Base-by-base conservation (phyloP, 2,888 invertebrate species). In the Halictus ligatus region DNA sequence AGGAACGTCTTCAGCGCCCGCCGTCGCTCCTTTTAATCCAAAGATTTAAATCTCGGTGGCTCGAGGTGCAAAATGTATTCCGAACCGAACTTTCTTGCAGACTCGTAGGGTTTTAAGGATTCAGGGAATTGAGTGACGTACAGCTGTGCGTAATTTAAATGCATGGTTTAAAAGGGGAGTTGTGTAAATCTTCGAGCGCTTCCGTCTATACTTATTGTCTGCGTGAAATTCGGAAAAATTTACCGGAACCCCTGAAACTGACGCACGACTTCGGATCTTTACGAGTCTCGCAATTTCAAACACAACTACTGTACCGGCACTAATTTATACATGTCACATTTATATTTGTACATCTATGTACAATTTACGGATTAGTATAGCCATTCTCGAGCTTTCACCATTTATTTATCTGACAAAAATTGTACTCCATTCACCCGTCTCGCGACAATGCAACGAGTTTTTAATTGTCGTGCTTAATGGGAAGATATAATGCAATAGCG, bases 11-110 rank as follows among this genome's bases (percentile, higher is more conserved):
- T 69, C 80, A 29, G 25, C 69, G 18, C 67, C 72, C 78, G 75
- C 75, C 48, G 78, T 71, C 76, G 81, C 58, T 82, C 81, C 85
- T 82, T 86, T 71, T 86, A 86, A 86, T 85, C 76, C 81, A 60
- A 79, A 81, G 85, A 79, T 85, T 79, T 86, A 85, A 74, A 80
- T 80, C 79, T 82, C 79, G 13, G 15, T 48, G 7, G 50, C 75
- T 8, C 43, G 29, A 64, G 48, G 71, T 25, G 46, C 54, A 48
- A 43, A 29, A 71, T 54, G 75, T 75, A 67, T 75, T 75, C 46
- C 29, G 54, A 67, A 78, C 64, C 64, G 64, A 64, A 80, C 50
- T 80, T 64, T 67, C 67, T 78, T 81, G 54, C 76, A 76, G 78
- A 50, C 75, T 75, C 67, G 71, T 46, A 67, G 78, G 48, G 54